These are phyloP conservation scores for Eptatretus atami DNA, from an alignment of 2,797 vertebrate genomes.

Conservation along the genomic window DNA sequence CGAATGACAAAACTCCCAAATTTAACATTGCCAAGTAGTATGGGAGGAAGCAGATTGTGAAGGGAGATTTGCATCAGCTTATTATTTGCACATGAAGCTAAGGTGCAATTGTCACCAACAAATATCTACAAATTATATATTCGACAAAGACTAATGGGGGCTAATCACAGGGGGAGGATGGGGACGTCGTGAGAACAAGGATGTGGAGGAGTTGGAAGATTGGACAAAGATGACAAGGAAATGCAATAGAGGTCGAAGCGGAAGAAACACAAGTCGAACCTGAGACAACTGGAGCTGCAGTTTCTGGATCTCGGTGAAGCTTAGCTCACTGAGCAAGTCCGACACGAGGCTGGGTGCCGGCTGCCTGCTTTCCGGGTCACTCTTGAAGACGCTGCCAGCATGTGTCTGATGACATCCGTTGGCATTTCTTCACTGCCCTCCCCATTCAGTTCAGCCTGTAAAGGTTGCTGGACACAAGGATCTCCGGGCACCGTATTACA, in stretches of 20 bases:
- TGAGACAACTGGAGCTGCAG: conserved; percentile 4
- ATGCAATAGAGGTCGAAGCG: background rate
- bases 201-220: too few species aligned
- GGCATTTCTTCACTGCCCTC: conserved; percentile 36
- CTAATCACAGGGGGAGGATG: too few species aligned
- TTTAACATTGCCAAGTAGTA: background rate
- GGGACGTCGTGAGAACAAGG: too few species aligned
- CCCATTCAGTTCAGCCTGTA: conserved; percentile 31
- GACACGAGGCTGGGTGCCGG: conserved; percentile 2
- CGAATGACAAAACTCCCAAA: background rate
- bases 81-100: too few species aligned
- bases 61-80: too few species aligned
- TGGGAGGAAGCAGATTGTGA: too few species aligned
- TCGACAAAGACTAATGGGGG: too few species aligned
- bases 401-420: background rate
- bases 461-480: conserved; percentile 11
- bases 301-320: conserved; percentile 5
- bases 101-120: too few species aligned
- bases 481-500: conserved; percentile 65
- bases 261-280: background rate
- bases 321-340: background rate
- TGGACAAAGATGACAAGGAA: too few species aligned
- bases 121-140: too few species aligned
- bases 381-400: conserved; percentile 14
- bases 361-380: conserved; percentile 10